Evolutionary conservation across 2,113 vertebrate species (phyloP).

Genomic region (Pionites leucogaster): DNA sequence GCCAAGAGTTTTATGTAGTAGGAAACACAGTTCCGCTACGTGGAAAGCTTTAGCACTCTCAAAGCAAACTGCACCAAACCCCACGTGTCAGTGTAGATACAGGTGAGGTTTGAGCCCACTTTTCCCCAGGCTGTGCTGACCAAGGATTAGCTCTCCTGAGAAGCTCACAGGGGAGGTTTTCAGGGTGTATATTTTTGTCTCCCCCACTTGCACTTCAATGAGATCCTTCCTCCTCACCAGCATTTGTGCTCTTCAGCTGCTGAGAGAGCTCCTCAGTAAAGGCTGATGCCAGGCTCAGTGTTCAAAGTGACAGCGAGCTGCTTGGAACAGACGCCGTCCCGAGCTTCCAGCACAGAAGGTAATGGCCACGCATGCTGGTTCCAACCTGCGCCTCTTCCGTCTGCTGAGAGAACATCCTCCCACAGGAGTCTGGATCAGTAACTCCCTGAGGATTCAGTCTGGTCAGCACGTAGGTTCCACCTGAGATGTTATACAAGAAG

Average conservation of each 20-base stretch:
- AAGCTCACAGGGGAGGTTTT: neutral
- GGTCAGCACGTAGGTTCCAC: neutral
- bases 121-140: neutral
- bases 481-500: neutral
- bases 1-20: neutral
- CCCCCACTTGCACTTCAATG: neutral
- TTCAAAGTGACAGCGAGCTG: neutral
- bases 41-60: neutral
- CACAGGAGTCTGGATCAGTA: neutral
- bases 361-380: fast-evolving
- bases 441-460: neutral
- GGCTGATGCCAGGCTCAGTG: neutral
- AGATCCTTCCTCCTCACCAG: neutral
- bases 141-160: neutral
- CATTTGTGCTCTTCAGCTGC: neutral
- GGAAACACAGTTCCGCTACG: neutral
- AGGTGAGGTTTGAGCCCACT: neutral
- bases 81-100: neutral
- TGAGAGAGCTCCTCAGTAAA: neutral
- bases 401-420: neutral
- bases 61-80: neutral
- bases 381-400: neutral
- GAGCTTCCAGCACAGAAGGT: neutral
- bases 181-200: neutral
- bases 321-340: neutral